Evolutionary conservation across 2,888 invertebrate species (phyloP).

Genomic region (Andrena bucephala): DNA sequence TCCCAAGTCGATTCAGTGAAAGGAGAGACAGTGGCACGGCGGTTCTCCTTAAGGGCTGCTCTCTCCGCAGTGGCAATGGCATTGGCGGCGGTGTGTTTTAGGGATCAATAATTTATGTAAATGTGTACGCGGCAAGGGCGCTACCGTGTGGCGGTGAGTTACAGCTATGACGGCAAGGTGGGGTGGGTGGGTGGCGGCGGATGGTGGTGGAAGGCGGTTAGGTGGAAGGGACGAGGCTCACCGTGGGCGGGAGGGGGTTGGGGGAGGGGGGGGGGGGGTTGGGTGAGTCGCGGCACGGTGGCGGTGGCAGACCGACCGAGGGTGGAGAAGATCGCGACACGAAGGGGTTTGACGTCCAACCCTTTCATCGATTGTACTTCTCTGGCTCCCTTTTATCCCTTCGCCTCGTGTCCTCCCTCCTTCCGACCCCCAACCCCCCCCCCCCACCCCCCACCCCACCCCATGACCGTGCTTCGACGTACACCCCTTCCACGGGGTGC

Average conservation of each 20-base stretch:
- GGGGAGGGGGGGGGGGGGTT: conserved; percentile 11
- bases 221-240: conserved; percentile 67
- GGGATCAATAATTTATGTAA: conserved; percentile 85
- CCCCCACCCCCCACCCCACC: conserved; percentile 51
- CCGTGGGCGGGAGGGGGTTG: no score
- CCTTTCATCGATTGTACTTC: conserved; percentile 84
- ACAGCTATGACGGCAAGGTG: conserved; percentile 78
- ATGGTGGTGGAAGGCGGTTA: conserved; percentile 71
- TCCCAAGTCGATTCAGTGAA: conserved; percentile 42
- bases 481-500: conserved; percentile 61
- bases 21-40: conserved; percentile 65
- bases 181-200: conserved; percentile 62
- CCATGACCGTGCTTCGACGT: no score
- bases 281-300: conserved; percentile 70
- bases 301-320: conserved; percentile 73
- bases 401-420: conserved; percentile 68
- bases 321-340: conserved; percentile 84
- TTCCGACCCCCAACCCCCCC: conserved; percentile 64
- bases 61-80: conserved; percentile 79
- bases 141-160: conserved; percentile 85
- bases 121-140: conserved; percentile 85
- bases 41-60: conserved; percentile 73
- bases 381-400: conserved; percentile 77
- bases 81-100: conserved; percentile 83
- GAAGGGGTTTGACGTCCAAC: conserved; percentile 84